Conservation (phyloP, 2,113 vertebrate species). For the Spizaetus ornatus region DNA sequence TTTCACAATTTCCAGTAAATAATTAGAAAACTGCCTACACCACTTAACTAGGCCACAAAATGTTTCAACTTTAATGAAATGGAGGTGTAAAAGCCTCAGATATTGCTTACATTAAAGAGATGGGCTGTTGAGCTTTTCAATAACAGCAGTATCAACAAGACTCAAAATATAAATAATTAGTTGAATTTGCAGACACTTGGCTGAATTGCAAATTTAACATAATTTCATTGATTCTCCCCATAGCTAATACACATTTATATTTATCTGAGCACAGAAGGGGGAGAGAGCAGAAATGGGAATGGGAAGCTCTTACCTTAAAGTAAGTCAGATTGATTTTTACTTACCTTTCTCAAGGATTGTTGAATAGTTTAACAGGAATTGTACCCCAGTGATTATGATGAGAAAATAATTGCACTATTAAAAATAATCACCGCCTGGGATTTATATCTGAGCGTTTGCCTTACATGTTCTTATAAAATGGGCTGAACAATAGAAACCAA, state of each 20-base stretch:
- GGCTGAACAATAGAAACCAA: background rate
- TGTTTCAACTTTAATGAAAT: background rate
- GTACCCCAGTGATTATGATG: background rate
- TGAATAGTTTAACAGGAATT: background rate
- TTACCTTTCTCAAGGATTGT: constrained; percentile 20
- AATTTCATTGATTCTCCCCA: constrained; percentile 25
- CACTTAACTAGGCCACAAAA: background rate
- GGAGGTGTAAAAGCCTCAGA: background rate
- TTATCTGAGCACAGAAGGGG: constrained; percentile 11
- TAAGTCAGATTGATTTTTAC: constrained; percentile 41
- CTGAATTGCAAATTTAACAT: constrained; percentile 8
- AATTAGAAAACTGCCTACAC: background rate
- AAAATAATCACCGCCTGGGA: background rate
- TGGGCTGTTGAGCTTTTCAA: background rate
- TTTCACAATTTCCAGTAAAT: background rate
- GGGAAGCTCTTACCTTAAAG: background rate
- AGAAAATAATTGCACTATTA: constrained; percentile 12
- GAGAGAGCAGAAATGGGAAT: background rate
- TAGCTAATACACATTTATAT: background rate
- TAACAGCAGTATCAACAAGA: background rate
- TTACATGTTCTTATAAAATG: background rate
- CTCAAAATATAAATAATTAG: constrained; percentile 19
- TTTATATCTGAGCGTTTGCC: background rate
- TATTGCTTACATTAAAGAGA: background rate
- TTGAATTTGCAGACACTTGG: constrained; percentile 27